Conservation (phyloP, 2,888 invertebrate genomes). For the Cryptophagus acutangulus region DNA sequence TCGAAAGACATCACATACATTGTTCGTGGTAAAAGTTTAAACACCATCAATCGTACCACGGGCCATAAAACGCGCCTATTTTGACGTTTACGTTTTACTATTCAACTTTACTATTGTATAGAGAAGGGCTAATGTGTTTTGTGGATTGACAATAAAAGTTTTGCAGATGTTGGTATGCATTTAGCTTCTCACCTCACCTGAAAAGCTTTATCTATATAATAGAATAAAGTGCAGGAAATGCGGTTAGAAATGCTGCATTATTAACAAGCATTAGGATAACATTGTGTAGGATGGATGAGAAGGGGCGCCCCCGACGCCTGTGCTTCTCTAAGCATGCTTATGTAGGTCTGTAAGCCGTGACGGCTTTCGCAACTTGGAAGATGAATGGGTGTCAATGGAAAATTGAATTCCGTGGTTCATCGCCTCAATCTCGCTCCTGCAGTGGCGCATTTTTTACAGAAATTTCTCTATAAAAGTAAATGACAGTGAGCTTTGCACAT, state of each 20-base stretch:
- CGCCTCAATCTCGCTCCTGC: constrained; percentile 53
- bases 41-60: constrained; percentile 6
- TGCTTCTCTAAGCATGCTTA: not conserved
- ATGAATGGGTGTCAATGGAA: constrained; percentile 57
- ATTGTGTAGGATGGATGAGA: constrained; percentile 2
- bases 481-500: constrained; percentile 38
- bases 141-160: constrained; percentile 1
- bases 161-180: constrained; percentile 5
- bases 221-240: constrained; percentile 2
- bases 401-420: constrained; percentile 67
- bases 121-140: not conserved
- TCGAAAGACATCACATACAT: too few relatives aligned
- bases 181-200: constrained; percentile 3
- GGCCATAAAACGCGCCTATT: constrained; percentile 5
- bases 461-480: constrained; percentile 43
- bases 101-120: constrained; percentile 2
- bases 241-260: constrained; percentile 4
- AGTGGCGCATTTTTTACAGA: constrained; percentile 41
- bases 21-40: constrained; percentile 1
- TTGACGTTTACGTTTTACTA: not conserved
- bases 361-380: constrained; percentile 26
- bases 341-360: not conserved
- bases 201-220: not conserved
- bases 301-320: not conserved
- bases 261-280: constrained; percentile 6